These are phyloP conservation scores for Zophobas atratus DNA, from an alignment of 1,140 invertebrate genomes.

Conservation along the genomic window DNA sequence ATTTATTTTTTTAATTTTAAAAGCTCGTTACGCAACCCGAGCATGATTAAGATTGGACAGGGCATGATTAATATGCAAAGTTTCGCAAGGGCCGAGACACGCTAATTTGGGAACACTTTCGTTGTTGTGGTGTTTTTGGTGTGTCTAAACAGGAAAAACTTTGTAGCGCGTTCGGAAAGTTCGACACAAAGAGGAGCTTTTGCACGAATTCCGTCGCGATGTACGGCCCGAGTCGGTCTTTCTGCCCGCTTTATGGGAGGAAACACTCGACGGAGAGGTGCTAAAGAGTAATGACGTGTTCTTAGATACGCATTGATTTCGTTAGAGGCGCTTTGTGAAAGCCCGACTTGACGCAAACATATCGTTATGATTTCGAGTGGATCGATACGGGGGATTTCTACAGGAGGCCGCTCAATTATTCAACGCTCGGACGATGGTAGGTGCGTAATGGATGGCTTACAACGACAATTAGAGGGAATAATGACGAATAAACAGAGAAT, in stretches of 20 bases:
- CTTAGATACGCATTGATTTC: slow-evolving; percentile 40
- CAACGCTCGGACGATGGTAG: not conserved
- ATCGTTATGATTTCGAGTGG: slow-evolving; percentile 9
- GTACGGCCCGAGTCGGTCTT: slow-evolving; percentile 25
- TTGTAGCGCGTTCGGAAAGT: slow-evolving; percentile 25
- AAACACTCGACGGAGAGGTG: slow-evolving; percentile 34
- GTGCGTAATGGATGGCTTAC: not conserved
- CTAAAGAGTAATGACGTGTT: slow-evolving; percentile 40
- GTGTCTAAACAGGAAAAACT: slow-evolving; percentile 24
- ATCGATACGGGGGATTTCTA: slow-evolving; percentile 8
- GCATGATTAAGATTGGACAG: slow-evolving; percentile 49
- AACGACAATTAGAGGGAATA: not conserved
- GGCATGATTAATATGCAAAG: slow-evolving; percentile 47
- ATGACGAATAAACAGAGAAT: slow-evolving; percentile 5
- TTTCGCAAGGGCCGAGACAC: slow-evolving; percentile 43
- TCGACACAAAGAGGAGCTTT: slow-evolving; percentile 25
- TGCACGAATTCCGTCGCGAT: slow-evolving; percentile 18
- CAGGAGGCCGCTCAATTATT: slow-evolving; percentile 9
- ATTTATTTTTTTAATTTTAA: slow-evolving; percentile 46
- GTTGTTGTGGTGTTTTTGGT: slow-evolving; percentile 35
- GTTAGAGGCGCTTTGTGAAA: slow-evolving; percentile 25
- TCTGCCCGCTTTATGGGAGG: slow-evolving; percentile 26
- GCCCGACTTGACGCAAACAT: slow-evolving; percentile 11
- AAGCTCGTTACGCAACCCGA: slow-evolving; percentile 43
- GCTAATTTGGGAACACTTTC: slow-evolving; percentile 44